Evolutionary conservation across 1,140 invertebrate genomes (phyloP).

Genomic region (Trigoniulus corallinus): DNA sequence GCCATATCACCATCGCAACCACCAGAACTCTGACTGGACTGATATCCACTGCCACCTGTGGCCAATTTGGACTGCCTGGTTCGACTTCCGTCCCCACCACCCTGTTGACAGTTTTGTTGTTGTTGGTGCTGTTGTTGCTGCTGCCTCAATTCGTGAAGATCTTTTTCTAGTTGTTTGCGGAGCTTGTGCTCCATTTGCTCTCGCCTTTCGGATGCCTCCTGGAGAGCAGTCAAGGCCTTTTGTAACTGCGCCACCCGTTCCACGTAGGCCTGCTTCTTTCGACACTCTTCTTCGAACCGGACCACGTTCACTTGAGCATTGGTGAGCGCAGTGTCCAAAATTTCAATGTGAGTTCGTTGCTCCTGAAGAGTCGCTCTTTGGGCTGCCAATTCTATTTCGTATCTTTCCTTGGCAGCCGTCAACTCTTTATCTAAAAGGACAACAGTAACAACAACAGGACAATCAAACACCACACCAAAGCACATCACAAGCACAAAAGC

Average conservation of each 20-base stretch:
- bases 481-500: neutral
- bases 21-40: neutral
- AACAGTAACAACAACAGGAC: no score
- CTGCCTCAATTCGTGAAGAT: slow-evolving; percentile 39
- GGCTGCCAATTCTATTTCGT: slow-evolving; percentile 76
- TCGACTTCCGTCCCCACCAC: neutral
- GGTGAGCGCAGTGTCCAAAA: slow-evolving; percentile 74
- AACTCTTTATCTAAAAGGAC: slow-evolving; percentile 59
- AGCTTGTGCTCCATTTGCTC: slow-evolving; percentile 58
- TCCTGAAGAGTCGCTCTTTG: slow-evolving; percentile 76
- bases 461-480: neutral
- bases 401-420: slow-evolving; percentile 64
- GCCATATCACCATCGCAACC: slow-evolving; percentile 2
- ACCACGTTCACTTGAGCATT: slow-evolving; percentile 80
- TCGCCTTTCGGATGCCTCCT: slow-evolving; percentile 61
- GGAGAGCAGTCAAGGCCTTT: slow-evolving; percentile 60
- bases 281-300: slow-evolving; percentile 70
- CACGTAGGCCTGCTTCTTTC: slow-evolving; percentile 68
- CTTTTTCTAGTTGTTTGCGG: slow-evolving; percentile 57
- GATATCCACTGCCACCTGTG: neutral
- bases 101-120: no score
- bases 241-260: slow-evolving; percentile 68
- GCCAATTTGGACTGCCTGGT: neutral
- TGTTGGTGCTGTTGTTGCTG: no score
- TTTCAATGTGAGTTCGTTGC: slow-evolving; percentile 80